Evolutionary conservation across 2,113 vertebrate genomes (phyloP).

Genomic region (Sterrhoptilus dennistouni): DNA sequence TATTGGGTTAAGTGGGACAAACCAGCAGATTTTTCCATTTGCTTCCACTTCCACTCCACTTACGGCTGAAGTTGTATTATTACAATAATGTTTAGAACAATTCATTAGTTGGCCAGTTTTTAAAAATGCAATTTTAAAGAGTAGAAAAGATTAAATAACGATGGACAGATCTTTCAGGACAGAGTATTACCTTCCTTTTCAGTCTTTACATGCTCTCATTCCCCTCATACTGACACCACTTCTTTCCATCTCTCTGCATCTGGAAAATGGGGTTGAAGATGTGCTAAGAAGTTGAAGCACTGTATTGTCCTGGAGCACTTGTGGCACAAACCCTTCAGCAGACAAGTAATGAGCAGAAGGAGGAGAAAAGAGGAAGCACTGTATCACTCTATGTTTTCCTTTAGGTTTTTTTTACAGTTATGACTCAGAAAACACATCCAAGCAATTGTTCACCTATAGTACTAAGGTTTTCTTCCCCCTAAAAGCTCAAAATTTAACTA

Average conservation of each 20-base stretch:
- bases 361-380: background rate
- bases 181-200: background rate
- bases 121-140: background rate
- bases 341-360: fast-evolving
- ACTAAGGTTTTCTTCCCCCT: background rate
- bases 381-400: background rate
- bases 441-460: background rate
- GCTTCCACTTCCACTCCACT: background rate
- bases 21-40: background rate
- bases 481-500: background rate
- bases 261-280: background rate
- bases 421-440: background rate
- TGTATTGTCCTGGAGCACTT: background rate
- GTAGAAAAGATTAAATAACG: background rate
- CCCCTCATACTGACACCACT: fast-evolving
- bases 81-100: background rate
- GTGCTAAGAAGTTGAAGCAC: background rate
- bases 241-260: background rate
- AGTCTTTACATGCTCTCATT: background rate
- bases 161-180: background rate
- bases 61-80: background rate
- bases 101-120: background rate
- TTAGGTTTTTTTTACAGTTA: background rate
- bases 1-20: background rate
- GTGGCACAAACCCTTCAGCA: background rate